Evolutionary conservation across 1,140 invertebrate genomes (phyloP), one percentile per base, ranked within the genome.

Genomic region (Cardiocondyla obscurior): DNA sequence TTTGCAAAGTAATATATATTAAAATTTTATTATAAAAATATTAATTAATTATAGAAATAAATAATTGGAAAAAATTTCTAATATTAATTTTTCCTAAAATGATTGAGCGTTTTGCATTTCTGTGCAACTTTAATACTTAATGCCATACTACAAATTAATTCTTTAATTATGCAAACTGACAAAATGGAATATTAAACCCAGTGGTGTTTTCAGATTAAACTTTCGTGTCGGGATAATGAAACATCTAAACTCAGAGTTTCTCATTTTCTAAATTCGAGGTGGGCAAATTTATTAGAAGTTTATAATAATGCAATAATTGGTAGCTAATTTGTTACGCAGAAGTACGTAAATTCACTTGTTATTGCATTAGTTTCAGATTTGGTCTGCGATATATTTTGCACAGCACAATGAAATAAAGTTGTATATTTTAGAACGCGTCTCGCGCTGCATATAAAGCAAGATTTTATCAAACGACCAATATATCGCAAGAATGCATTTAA

Each of bases 151-250:
- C 16, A 36, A 79, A 69, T 69, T 30, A 64, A 69, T 49, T 79
- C 55, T 39, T 62, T 12, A 25, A 79, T 79, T 69, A 79, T 79
- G 74, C 74, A 79, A 79, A 79, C 69, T 46, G 33, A 25, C 19
- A 28, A 12, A 53, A 76, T 4, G 46, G 33, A 36, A 67, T 79
- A 67, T 19, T 79, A 69, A 67, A 79, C 25, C 33, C 36, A n/a
- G 44, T 39, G 33, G 12, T 36, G 46, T 79, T 69, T 69, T 30
- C 74, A 53, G 62, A 79, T 79, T 67, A 79, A 79, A 79, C 74
- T 79, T 69, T 69, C 62, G n/a, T 69, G 49, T 64, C 46, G 7
- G 62, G 7, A 79, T 69, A 79, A 79, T 22, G 74, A 79, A 79
- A 36, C 25, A 53, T 39, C 62, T 69, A 79, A 79, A 79, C 62